These are phyloP conservation scores for Drosophila aldrichi DNA, from an alignment of 2,888 invertebrate species.

Conservation along the genomic window DNA sequence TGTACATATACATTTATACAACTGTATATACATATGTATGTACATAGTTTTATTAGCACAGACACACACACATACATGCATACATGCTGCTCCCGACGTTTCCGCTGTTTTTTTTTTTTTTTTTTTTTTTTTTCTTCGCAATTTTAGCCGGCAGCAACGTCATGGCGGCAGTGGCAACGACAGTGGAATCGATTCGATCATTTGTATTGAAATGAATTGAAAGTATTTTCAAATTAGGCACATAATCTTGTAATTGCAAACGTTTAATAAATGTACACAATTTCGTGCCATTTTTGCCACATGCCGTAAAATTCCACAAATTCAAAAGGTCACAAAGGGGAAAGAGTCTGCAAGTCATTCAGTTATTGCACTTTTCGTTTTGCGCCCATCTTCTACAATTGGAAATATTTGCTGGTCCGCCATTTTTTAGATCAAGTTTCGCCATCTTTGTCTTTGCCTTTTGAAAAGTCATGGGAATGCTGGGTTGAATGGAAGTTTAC, in stretches of 20 bases:
- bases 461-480: background rate
- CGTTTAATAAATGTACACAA: conserved; percentile 8
- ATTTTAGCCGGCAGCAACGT: conserved; percentile 59
- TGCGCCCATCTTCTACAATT: conserved; percentile 28
- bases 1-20: conserved; percentile 2
- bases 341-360: conserved; percentile 33
- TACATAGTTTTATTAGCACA: conserved; percentile 44
- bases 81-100: conserved; percentile 27
- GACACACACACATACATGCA: conserved; percentile 16
- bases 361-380: conserved; percentile 23
- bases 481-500: background rate
- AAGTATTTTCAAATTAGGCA: conserved; percentile 40
- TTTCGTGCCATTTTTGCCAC: conserved; percentile 46
- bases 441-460: conserved; percentile 17
- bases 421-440: conserved; percentile 37
- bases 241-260: conserved; percentile 36
- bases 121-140: conserved; percentile 44
- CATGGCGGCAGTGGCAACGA: conserved; percentile 23
- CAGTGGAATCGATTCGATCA: conserved; percentile 6
- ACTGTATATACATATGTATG: conserved; percentile 2
- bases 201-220: conserved; percentile 23
- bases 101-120: conserved; percentile 29
- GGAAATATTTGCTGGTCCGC: conserved; percentile 27
- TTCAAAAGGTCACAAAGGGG: background rate
- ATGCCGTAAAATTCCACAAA: conserved; percentile 16